Evolutionary conservation across 2,113 vertebrate genomes (phyloP).

Genomic region (Panurus biarmicus): DNA sequence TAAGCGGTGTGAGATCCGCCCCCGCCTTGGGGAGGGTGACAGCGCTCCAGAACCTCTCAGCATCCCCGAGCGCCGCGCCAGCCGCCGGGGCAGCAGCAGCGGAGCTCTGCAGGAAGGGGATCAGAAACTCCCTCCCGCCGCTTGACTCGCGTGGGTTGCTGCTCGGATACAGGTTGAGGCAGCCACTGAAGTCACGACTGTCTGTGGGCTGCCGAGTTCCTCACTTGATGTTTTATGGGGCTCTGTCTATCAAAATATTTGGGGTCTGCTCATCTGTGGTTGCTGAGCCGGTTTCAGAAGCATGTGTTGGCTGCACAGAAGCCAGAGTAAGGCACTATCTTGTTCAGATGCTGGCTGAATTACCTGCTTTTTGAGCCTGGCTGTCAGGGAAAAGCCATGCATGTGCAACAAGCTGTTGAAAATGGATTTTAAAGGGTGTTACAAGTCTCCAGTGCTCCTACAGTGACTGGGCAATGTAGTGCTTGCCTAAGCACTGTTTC

Average conservation of each 20-base stretch:
- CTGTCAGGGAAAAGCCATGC: neutral
- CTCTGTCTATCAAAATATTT: slow-evolving; percentile 54
- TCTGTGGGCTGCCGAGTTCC: neutral
- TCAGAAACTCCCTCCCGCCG: slow-evolving; percentile 37
- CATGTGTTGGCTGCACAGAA: neutral
- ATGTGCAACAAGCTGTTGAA: neutral
- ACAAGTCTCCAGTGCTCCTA: neutral
- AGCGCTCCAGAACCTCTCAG: neutral
- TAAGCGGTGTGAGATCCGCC: neutral
- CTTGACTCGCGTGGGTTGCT: slow-evolving; percentile 14
- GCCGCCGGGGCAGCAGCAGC: neutral
- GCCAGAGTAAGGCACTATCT: neutral
- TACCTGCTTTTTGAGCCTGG: neutral
- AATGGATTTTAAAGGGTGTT: neutral
- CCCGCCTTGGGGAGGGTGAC: neutral
- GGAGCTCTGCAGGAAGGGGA: slow-evolving; percentile 34
- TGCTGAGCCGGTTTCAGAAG: neutral
- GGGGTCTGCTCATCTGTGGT: neutral
- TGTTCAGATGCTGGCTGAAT: neutral
- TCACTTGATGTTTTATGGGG: neutral
- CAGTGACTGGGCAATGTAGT: neutral
- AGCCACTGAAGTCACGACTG: neutral
- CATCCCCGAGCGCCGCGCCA: neutral
- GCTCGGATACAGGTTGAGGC: slow-evolving; percentile 29
- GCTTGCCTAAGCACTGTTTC: neutral